Conservation (phyloP, 2,888 invertebrate genomes). For the Saturnia pavonia region DNA sequence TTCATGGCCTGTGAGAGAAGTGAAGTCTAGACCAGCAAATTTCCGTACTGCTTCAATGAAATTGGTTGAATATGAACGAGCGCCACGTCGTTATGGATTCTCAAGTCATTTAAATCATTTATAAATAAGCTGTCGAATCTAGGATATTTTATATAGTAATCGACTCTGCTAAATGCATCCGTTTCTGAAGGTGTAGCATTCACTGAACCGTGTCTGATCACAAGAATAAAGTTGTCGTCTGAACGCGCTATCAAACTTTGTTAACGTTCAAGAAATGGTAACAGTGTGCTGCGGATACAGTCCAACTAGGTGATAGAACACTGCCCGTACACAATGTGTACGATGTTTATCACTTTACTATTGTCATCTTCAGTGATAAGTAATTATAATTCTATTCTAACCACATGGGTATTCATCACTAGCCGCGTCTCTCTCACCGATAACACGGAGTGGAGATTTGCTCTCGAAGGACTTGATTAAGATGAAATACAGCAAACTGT, state of each 20-base stretch:
- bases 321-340: neutral
- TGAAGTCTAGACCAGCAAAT: neutral
- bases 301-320: neutral
- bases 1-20: no score
- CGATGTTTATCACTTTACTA: neutral
- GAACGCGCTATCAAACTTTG: neutral
- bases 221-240: neutral
- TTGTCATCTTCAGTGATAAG: neutral
- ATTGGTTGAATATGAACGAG: neutral
- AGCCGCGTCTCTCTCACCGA: neutral
- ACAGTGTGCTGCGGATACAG: neutral
- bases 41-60: neutral
- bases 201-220: neutral
- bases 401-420: neutral
- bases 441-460: neutral
- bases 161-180: neutral
- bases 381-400: neutral
- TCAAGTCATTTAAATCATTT: neutral
- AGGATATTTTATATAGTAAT: neutral
- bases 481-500: neutral
- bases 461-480: neutral
- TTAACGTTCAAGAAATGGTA: neutral
- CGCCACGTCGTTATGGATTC: neutral
- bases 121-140: neutral
- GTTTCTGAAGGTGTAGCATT: neutral